Conservation (phyloP, 1,140 invertebrate species). For the Lithobius niger region DNA sequence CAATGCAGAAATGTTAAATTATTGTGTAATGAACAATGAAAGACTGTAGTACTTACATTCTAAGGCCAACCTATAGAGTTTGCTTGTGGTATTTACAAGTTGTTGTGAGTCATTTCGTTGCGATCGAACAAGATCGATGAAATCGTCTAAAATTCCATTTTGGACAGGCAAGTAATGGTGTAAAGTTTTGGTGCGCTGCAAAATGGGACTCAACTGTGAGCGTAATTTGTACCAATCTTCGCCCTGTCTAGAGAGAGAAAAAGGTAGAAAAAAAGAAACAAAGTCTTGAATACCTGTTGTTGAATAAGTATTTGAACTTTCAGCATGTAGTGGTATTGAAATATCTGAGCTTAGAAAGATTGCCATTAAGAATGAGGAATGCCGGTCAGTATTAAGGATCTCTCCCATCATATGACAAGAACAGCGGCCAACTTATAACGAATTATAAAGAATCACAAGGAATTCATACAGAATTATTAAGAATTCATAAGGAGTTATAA, state of each 20-base stretch:
- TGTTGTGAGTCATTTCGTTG: constrained; percentile 49
- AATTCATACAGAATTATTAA: no score
- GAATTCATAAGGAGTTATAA: no score
- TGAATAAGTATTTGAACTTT: no score
- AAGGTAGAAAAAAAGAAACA: neutral
- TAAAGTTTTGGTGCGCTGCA: constrained; percentile 62
- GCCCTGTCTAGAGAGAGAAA: constrained; percentile 47
- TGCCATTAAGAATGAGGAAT: no score
- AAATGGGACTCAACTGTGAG: constrained; percentile 52
- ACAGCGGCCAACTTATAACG: no score
- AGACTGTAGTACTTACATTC: constrained; percentile 75
- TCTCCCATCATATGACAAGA: no score
- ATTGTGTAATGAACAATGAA: neutral
- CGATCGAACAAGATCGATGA: constrained; percentile 49
- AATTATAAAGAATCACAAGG: no score
- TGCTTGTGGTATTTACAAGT: constrained; percentile 55
- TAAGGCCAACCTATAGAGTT: constrained; percentile 74
- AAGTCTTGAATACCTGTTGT: neutral
- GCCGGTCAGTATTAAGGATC: no score
- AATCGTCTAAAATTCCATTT: constrained; percentile 62
- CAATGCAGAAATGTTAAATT: no score
- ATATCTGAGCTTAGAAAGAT: no score
- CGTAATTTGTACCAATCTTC: constrained; percentile 59
- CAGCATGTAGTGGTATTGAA: neutral
- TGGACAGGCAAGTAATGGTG: constrained; percentile 59